Evolutionary conservation across 2,113 vertebrate genomes (phyloP).

Genomic region (Tenebrosternarchus preto): DNA sequence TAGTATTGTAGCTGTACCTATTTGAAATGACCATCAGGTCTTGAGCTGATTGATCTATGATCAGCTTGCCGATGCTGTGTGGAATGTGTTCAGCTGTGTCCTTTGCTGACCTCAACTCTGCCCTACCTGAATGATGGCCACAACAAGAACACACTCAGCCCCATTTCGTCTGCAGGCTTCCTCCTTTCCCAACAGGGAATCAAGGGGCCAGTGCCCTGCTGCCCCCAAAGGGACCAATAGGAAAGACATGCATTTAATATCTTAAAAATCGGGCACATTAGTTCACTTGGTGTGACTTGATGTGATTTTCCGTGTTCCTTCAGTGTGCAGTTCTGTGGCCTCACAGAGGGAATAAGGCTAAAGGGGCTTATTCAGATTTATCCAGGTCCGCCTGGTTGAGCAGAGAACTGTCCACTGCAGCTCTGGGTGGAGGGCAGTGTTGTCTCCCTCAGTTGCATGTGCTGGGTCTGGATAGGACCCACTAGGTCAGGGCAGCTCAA

Average conservation of each 20-base stretch:
- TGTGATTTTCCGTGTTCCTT: background rate
- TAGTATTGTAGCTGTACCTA: background rate
- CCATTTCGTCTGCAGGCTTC: conserved; percentile 50
- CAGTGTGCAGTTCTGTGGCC: background rate
- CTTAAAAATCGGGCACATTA: conserved; percentile 26
- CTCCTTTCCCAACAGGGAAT: conserved; percentile 38
- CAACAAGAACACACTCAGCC: conserved; percentile 65
- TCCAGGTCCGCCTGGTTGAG: background rate
- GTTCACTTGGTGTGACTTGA: conserved; percentile 3
- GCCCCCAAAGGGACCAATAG: conserved; percentile 1
- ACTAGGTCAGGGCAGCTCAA: background rate
- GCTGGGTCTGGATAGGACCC: background rate
- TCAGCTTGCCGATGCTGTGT: no score
- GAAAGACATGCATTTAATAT: background rate
- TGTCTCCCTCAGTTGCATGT: background rate
- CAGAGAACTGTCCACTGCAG: background rate
- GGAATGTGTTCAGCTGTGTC: background rate
- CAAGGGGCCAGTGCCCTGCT: background rate
- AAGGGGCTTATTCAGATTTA: background rate
- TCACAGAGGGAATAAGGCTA: background rate
- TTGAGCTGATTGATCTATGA: no score
- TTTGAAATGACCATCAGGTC: no score
- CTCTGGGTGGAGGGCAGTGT: background rate
- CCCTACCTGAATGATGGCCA: conserved; percentile 20
- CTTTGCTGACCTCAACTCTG: conserved; percentile 14